Evolutionary conservation across 2,113 vertebrate genomes (phyloP), one percentile per base, ranked within the genome.

Genomic region (Orientallactaga bullata): DNA sequence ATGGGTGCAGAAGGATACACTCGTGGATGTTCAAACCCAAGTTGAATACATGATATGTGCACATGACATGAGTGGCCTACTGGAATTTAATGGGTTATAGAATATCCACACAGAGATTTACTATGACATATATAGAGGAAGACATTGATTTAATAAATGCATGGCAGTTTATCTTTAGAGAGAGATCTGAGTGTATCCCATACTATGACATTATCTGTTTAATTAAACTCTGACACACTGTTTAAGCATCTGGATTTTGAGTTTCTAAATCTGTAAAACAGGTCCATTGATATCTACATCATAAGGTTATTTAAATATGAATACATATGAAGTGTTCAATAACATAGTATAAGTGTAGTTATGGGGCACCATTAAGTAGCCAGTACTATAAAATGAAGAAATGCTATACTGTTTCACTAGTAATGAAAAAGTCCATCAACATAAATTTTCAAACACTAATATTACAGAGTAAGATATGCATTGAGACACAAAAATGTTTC

Each of bases 241-340:
- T n/a, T 81, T 81, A 89, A 26, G 21, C 9, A 65, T 42, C 11
- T 74, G 18, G 18, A 93, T 2, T 72, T 65, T 79, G 83, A 35
- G 24, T 61, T 85, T 88, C 39, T 82, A 61, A 47, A 55, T 76
- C 73, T 84, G 3, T 68, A 76, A 91, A 94, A 66, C 66, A 17
- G 37, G 23, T 5, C 63, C 9, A 51, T 20, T 39, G 5, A 37
- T 32, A 71, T n/a, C 23, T 16, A 72, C 26, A 11, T 85, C 32
- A 76, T 20, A 77, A 15, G 30, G 7, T 85, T 72, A 89, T 71
- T 87, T 94, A 55, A 84, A 80, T 69, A 76, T 81, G 26, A 60
- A 51, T 66, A 39, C 39, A 72, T n/a, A 24, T 17, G 73, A 85
- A 78, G 7, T 88, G 9, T 88, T 90, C 51, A 61, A n/a, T 77